These are phyloP conservation scores for Phoenicopterus ruber DNA, from an alignment of 2,113 vertebrate species.

Conservation along the genomic window DNA sequence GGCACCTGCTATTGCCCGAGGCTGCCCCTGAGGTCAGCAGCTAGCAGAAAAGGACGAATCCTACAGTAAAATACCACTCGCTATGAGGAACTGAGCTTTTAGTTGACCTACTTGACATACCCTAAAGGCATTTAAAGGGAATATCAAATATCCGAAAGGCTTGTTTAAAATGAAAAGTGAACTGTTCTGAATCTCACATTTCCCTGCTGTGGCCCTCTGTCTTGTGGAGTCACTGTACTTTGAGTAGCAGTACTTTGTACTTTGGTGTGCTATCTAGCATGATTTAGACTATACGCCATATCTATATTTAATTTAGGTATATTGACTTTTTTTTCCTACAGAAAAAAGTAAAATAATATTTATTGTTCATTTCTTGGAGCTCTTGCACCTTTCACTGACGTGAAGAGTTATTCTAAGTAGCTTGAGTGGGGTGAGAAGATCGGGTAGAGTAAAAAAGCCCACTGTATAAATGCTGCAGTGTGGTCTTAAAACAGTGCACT, in stretches of 20 bases:
- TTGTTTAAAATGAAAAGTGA: slow-evolving; percentile 28
- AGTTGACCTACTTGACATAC: slow-evolving; percentile 53
- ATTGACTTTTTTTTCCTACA: neutral
- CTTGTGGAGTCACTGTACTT: neutral
- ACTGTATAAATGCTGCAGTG: neutral
- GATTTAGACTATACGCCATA: neutral
- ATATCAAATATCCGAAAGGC: slow-evolving; percentile 22
- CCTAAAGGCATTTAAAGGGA: slow-evolving; percentile 46
- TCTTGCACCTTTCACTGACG: neutral
- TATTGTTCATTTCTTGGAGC: neutral
- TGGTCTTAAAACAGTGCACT: slow-evolving; percentile 19
- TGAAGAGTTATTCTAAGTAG: slow-evolving; percentile 31
- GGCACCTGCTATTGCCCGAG: slow-evolving; percentile 1
- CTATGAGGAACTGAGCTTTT: slow-evolving; percentile 38
- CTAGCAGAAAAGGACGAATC: neutral
- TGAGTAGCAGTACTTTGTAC: slow-evolving; percentile 14
- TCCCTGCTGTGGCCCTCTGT: neutral
- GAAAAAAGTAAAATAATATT: neutral
- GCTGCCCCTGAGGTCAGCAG: slow-evolving; percentile 14
- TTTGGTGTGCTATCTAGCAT: neutral
- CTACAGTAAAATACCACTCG: slow-evolving; percentile 10
- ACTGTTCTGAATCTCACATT: neutral
- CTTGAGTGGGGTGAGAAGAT: neutral
- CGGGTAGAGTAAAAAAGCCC: neutral
- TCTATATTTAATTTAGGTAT: slow-evolving; percentile 18